Base-by-base conservation (phyloP, 2,888 invertebrate species). In the Embidobia sp. region DNA sequence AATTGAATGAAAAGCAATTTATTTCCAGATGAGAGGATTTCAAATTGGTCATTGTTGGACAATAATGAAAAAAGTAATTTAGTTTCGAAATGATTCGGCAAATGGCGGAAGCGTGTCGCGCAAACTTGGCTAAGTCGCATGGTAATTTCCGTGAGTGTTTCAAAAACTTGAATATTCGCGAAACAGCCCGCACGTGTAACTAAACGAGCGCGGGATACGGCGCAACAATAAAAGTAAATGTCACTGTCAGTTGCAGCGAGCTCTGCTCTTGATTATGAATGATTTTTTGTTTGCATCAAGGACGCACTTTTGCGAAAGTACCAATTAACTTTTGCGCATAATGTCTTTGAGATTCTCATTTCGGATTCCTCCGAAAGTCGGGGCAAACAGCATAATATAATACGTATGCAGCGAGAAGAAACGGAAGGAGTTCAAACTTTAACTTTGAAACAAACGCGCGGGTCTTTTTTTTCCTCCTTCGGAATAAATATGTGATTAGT, bases 261-360 rank as follows among this genome's bases (percentile, higher is more conserved):
- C 48, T 13, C 35, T 51, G 73, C 42, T 53, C 59, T 66, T 73
- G 51, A 73, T 73, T 64, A 66, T 57, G 66, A 59, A 73, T 73
- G 57, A 73, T 66, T 73, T 64, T 73, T 48, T 48, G 37, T 73
- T 64, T 16, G 27, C n/a, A 48, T 55, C 49, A 57, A 51, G 55
- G 55, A 44, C 49, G 64, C 57, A 51, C 57, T 66, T 51, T 57
- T 51, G 37, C 40, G 37, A 73, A 73, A 73, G 51, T 59, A 66
- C 49, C 73, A 73, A 73, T 73, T 73, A 73, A 73, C 64, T 73
- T 66, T 73, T 73, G 42, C 59, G 73, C 64, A 73, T 73, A 66
- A 73, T 73, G 35, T 73, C 59, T 66, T 64, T 40, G 64, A 64
- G 42, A 59, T 66, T 64, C 49, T 73, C 51, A 64, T 73, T 72